These are phyloP conservation scores for Hemithea aestivaria DNA, from an alignment of 2,888 invertebrate genomes.

Conservation along the genomic window DNA sequence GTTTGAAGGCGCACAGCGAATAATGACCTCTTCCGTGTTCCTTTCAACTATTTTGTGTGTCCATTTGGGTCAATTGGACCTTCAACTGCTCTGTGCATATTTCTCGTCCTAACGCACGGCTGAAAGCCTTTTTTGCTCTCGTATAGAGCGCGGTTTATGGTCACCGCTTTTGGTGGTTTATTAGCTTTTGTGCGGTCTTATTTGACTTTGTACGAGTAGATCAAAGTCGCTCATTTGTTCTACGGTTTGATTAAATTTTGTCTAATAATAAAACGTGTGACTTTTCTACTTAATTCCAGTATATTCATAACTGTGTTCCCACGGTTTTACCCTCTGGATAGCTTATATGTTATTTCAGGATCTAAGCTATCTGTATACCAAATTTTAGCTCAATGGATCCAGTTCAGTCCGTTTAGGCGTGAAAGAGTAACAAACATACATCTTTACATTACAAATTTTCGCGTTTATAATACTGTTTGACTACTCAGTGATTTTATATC, in stretches of 20 bases:
- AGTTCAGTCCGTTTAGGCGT: too few species aligned
- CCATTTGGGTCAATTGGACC: conserved; percentile 76
- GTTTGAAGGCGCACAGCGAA: conserved; percentile 67
- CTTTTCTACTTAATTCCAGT: too few species aligned
- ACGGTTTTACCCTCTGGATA: too few species aligned
- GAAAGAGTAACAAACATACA: too few species aligned
- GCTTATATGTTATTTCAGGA: too few species aligned
- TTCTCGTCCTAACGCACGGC: conserved; percentile 50
- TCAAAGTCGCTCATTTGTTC: conserved; percentile 14
- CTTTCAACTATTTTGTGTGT: conserved; percentile 72
- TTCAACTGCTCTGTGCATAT: conserved; percentile 66
- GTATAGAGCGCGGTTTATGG: conserved; percentile 32
- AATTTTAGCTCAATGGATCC: too few species aligned
- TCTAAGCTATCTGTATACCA: too few species aligned
- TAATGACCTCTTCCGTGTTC: conserved; percentile 66
- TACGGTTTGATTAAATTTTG: conserved; percentile 1
- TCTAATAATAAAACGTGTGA: not conserved
- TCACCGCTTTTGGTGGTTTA: conserved; percentile 16
- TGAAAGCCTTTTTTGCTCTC: conserved; percentile 66
- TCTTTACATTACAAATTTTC: too few species aligned
- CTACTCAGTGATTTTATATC: too few species aligned
- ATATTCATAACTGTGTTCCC: too few species aligned
- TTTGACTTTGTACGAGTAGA: conserved; percentile 8
- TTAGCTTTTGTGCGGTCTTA: conserved; percentile 19
- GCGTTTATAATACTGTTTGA: too few species aligned